Evolutionary conservation across 2,888 invertebrate species (phyloP), one percentile per base, ranked within the genome.

Genomic region (Catocala sponsa): DNA sequence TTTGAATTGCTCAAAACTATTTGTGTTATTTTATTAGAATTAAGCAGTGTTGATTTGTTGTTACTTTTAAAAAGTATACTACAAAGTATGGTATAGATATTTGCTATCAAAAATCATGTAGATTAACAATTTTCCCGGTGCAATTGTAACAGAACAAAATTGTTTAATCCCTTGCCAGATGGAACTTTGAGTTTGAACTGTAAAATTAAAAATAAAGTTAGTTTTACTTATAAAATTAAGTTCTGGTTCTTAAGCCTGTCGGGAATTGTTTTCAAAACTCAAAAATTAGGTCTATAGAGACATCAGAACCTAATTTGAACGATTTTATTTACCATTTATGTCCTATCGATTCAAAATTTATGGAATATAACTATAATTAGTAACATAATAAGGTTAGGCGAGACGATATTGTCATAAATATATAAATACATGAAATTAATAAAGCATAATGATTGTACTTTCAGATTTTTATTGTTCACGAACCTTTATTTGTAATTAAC

Each of bases 361-460:
- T 91, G 90, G 89, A 92, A 88, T 91, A 91, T 92, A 91, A 91
- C 91, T 92, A 91, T 93, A 93, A 93, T 92, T 93, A 94, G 94
- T 92, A 93, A 93, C 90, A 89, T 92, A 90, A 93, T 94, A 95
- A 92, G 92, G 90, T 94, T 95, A 95, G 95, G 91, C 91, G 95
- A 95, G 95, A 95, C 94, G 94, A 92, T 95, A 95, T 95, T 95
- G 94, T 95, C 95, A 94, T 95, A 94, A 94, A 95, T 95, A 95
- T 94, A 95, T 94, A 94, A 94, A 94, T 94, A 95, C 94, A 94
- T 94, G 93, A 94, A 94, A 94, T 94, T 94, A 95, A 95, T 95
- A 95, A 95, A 95, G 94, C 94, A 95, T 94, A 94, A 94, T 94
- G 93, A 95, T 95, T 95, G 94, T 94, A 95, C 79, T 80, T 74